phyloP scores from a whole-genome alignment of 2,888 invertebrate species.

The Auanema freiburgensis region DNA sequence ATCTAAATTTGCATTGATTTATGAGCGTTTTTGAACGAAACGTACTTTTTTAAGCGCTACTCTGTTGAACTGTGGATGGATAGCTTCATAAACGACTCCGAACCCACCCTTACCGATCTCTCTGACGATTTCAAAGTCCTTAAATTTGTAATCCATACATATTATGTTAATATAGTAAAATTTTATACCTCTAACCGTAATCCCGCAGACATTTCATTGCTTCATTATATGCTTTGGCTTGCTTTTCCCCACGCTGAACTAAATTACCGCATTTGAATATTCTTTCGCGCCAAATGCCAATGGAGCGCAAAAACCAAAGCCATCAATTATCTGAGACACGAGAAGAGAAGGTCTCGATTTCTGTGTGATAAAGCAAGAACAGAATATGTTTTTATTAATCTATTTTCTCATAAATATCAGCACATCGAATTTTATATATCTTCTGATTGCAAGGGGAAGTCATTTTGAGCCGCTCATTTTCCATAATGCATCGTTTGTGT shows the following conservation, averaged over 20 bases:
- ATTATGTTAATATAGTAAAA: neutral
- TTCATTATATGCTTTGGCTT: no score
- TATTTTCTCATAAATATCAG: no score
- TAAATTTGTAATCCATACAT: neutral
- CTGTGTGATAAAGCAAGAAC: no score
- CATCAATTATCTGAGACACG: neutral
- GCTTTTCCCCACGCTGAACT: no score
- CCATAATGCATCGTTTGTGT: no score
- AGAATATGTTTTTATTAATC: no score
- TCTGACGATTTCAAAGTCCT: conserved; percentile 23
- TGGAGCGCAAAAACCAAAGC: neutral
- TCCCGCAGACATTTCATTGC: conserved; percentile 8
- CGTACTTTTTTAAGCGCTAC: conserved; percentile 42
- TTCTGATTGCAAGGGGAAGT: no score
- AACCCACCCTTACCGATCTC: conserved; percentile 41
- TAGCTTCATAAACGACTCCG: conserved; percentile 36
- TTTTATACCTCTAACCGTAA: conserved; percentile 10
- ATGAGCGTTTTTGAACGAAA: neutral
- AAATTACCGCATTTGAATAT: neutral
- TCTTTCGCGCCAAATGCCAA: neutral
- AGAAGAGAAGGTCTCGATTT: no score
- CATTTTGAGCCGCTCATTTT: no score
- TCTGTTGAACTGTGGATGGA: conserved; percentile 26
- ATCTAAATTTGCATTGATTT: conserved; percentile 20
- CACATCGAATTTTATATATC: no score